A percentile compares a stretch with the other conserved stretches of the same genome.
Evolutionary conservation across 2,888 invertebrate genomes (phyloP).

Genomic region (Parnassius glacialis): DNA sequence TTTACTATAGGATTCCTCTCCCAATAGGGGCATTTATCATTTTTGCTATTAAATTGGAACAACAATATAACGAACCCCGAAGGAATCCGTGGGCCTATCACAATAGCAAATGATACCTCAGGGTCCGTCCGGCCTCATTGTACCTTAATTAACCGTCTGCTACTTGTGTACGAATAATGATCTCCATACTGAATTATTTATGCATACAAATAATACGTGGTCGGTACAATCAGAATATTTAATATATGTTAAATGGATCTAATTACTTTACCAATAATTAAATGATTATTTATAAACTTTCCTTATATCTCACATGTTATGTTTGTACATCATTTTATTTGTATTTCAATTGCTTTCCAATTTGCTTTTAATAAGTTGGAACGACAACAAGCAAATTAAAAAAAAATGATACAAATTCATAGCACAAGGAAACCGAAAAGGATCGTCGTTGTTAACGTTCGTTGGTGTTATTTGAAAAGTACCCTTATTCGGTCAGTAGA

Average conservation of each 20-base stretch:
- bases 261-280: slow-evolving; percentile 29
- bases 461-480: slow-evolving; percentile 8
- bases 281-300: slow-evolving; percentile 5
- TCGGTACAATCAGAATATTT: slow-evolving; percentile 30
- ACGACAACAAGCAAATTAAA: too few species aligned
- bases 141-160: slow-evolving; percentile 74
- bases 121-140: slow-evolving; percentile 67
- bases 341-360: too few species aligned
- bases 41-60: slow-evolving; percentile 75
- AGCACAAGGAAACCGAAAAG: neutral
- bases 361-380: too few species aligned
- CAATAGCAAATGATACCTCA: slow-evolving; percentile 78
- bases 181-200: slow-evolving; percentile 46
- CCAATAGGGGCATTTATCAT: slow-evolving; percentile 75
- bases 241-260: slow-evolving; percentile 26
- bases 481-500: slow-evolving; percentile 17
- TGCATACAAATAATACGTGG: slow-evolving; percentile 30
- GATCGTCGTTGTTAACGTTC: neutral
- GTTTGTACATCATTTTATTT: too few species aligned
- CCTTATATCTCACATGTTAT: too few species aligned
- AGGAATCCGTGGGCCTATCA: slow-evolving; percentile 72
- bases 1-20: slow-evolving; percentile 52
- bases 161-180: slow-evolving; percentile 69
- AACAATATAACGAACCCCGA: slow-evolving; percentile 70
- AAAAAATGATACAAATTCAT: too few species aligned